A percentile compares a stretch with the other conserved stretches of the same genome.
Evolutionary conservation across 1,140 invertebrate species (phyloP).

Genomic region (Eubasilissa regina): DNA sequence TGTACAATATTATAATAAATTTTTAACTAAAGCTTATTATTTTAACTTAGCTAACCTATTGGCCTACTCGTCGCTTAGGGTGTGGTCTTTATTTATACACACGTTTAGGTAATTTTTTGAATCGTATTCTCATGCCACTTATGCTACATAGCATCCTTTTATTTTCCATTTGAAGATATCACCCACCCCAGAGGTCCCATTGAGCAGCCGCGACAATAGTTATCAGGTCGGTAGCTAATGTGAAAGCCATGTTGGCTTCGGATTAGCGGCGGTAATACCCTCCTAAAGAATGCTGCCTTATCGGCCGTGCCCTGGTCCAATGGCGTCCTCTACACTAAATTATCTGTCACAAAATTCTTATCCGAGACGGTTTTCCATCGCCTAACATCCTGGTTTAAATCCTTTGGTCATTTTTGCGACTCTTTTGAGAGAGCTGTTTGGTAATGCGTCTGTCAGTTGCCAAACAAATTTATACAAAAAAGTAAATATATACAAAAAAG

Average conservation of each 20-base stretch:
- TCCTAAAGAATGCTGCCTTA: conserved; percentile 56
- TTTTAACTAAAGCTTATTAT: no score
- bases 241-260: conserved; percentile 58
- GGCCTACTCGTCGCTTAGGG: no score
- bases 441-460: no score
- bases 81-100: no score
- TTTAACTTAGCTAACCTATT: no score
- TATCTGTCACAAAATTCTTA: conserved; percentile 40
- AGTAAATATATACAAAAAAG: no score
- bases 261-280: conserved; percentile 57
- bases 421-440: no score
- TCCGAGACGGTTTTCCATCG: conserved; percentile 35
- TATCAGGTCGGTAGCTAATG: conserved; percentile 56
- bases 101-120: no score
- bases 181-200: background rate
- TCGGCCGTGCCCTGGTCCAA: conserved; percentile 38
- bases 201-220: conserved; percentile 17
- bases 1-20: no score
- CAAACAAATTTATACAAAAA: no score
- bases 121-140: background rate
- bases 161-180: conserved; percentile 33
- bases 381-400: conserved; percentile 33
- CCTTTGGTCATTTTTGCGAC: conserved; percentile 27
- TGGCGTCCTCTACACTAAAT: conserved; percentile 30
- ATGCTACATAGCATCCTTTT: conserved; percentile 1